Evolutionary conservation across 2,113 vertebrate genomes (phyloP).

Genomic region (Hassar affinis): DNA sequence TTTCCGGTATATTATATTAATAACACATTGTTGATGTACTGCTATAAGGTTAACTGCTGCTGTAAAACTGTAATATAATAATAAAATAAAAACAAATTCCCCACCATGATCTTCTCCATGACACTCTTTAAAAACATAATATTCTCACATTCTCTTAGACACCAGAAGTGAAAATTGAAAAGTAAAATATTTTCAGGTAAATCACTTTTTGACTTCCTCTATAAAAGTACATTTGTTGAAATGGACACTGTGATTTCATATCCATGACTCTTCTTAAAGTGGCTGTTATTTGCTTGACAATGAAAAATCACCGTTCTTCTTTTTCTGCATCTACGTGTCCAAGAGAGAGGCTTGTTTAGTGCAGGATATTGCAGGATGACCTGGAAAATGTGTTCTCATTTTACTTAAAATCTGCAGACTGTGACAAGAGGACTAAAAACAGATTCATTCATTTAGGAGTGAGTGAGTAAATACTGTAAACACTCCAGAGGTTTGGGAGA

Average conservation of each 20-base stretch:
- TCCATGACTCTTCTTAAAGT: slow-evolving; percentile 51
- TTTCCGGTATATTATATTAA: neutral
- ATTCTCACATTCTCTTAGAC: neutral
- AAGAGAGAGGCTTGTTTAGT: too few species aligned
- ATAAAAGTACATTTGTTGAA: slow-evolving; percentile 66
- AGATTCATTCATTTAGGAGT: neutral
- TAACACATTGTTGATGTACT: neutral
- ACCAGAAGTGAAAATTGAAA: neutral
- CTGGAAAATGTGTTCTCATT: slow-evolving; percentile 7
- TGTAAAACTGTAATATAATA: neutral
- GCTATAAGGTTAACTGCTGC: neutral
- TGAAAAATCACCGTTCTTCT: slow-evolving; percentile 16
- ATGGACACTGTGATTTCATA: slow-evolving; percentile 63
- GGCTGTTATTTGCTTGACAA: slow-evolving; percentile 48
- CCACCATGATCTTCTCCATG: neutral
- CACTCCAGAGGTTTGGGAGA: neutral
- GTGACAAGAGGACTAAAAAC: neutral
- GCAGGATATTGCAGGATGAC: neutral
- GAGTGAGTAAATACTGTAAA: neutral
- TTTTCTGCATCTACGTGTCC: too few species aligned
- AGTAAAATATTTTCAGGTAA: neutral
- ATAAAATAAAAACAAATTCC: neutral
- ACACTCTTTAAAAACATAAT: neutral
- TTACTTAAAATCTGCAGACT: neutral
- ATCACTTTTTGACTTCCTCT: slow-evolving; percentile 62